Base-by-base conservation (phyloP, 2,888 invertebrate genomes). In the Sisyra nigra region DNA sequence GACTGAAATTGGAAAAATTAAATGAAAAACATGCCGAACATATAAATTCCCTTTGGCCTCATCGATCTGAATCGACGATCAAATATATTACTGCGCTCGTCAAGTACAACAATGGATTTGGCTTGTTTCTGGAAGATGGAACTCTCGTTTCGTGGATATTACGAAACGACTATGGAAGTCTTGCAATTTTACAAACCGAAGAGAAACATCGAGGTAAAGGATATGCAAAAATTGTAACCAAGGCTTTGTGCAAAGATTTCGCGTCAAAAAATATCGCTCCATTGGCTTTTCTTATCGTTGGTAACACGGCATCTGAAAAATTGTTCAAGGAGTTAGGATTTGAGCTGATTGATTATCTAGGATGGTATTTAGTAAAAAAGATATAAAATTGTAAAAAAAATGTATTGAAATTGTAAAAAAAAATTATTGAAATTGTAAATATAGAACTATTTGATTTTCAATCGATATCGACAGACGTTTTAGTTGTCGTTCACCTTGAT, bases 401-500 rank as follows among this genome's bases (percentile, higher is more conserved):
- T 14, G 7, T 34, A 14, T 34, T 34, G 15, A 34, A 5, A 34
- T 34, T 34, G n/a, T 14, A 8, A 34, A 34, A 10, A 34, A 34
- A 34, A 14, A 31, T 31, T 31, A n/a, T 10, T 31, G 11, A 2
- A 31, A 31, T n/a, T 31, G 11, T 11, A 31, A 31, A n/a, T 31
- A 31, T 3, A 31, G 11, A n/a, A 31, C 10, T 31, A 30, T 30
- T 37, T 15, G 3, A 3, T 34, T 15, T 42, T 48, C 42, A 48
- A 34, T 60, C 69, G 51, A 80, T 71, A 63, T 86, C 83, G 46
- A 72, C 71, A 11, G 89, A 31, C 11, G 87, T 51, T 79, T 71
- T 43, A 93, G 64, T 57, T 92, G 91, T 33, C 89, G 69, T 59
- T 93, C 93, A 0, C 93, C 93, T 59, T 93, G 92, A 40, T 78